Evolutionary conservation across 2,113 vertebrate species (phyloP).

Genomic region (Synchiropus splendidus): DNA sequence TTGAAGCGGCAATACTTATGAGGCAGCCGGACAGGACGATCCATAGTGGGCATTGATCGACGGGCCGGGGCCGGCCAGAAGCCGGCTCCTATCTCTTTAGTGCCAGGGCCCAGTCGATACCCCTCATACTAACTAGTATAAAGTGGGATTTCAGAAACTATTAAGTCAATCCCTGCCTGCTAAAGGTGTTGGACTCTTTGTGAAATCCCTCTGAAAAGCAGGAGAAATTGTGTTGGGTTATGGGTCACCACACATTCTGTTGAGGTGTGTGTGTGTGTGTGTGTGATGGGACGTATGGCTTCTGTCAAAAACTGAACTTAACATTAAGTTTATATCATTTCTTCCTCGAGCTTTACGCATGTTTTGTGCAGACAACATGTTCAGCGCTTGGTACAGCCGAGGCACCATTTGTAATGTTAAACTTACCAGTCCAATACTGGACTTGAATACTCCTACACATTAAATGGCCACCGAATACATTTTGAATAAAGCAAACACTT

Average conservation of each 20-base stretch:
- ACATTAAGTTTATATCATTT: too few relatives aligned
- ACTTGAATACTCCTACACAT: too few relatives aligned
- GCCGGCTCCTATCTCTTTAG: constrained; percentile 53
- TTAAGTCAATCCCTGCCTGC: constrained; percentile 59
- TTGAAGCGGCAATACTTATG: constrained; percentile 74
- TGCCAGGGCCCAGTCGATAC: constrained; percentile 62
- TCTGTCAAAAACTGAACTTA: too few relatives aligned
- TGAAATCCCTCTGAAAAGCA: constrained; percentile 67
- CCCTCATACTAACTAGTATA: constrained; percentile 65
- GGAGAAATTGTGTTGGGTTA: constrained; percentile 67
- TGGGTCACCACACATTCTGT: constrained; percentile 49
- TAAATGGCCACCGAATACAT: too few relatives aligned
- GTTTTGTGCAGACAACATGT: too few relatives aligned
- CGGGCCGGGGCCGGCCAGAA: constrained; percentile 50
- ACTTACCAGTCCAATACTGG: too few relatives aligned
- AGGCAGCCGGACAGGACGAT: constrained; percentile 69
- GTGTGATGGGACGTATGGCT: constrained; percentile 1
- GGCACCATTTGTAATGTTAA: too few relatives aligned
- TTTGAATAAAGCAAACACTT: too few relatives aligned
- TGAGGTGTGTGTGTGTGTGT: constrained; percentile 12
- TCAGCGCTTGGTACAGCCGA: too few relatives aligned
- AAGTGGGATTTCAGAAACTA: constrained; percentile 66
- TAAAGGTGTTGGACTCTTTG: constrained; percentile 68
- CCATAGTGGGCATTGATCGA: constrained; percentile 67
- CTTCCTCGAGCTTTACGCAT: too few relatives aligned